Evolutionary conservation across 2,113 vertebrate species (phyloP).

Genomic region (Albula goreensis): DNA sequence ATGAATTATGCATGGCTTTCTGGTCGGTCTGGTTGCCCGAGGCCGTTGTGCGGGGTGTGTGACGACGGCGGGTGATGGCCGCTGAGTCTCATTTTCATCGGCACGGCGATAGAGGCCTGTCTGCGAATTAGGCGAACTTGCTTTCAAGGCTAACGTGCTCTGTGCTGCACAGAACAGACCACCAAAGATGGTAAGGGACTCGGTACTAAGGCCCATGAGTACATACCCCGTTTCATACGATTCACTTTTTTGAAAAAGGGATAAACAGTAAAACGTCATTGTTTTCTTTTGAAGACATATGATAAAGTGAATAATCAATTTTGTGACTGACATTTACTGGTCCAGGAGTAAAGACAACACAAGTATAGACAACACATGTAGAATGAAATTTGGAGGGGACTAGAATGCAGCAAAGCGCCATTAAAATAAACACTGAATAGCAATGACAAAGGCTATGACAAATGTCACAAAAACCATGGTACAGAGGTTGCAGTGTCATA

Average conservation of each 20-base stretch:
- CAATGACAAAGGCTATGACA: too few species aligned
- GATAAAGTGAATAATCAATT: too few species aligned
- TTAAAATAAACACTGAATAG: too few species aligned
- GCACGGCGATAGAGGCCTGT: conserved; percentile 66
- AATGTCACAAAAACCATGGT: too few species aligned
- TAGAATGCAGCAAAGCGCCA: too few species aligned
- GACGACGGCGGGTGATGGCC: conserved; percentile 46
- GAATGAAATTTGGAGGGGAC: too few species aligned
- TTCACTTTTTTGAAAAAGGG: not conserved
- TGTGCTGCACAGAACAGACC: conserved; percentile 59
- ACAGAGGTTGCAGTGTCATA: conserved; percentile 9
- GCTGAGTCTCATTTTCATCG: conserved; percentile 70
- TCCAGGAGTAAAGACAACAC: too few species aligned
- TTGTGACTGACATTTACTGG: too few species aligned
- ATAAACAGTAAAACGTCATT: too few species aligned
- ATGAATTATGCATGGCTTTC: conserved; percentile 69
- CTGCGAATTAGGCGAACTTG: conserved; percentile 63
- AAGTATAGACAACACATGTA: too few species aligned
- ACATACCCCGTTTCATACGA: not conserved
- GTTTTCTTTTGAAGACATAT: too few species aligned
- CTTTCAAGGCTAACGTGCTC: conserved; percentile 68
- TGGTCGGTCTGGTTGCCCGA: conserved; percentile 57
- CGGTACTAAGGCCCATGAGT: too few species aligned
- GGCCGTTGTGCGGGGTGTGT: not conserved
- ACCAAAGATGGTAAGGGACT: conserved; percentile 26